These are phyloP conservation scores for Hippolais icterina DNA, from an alignment of 2,113 vertebrate species.

Conservation along the genomic window DNA sequence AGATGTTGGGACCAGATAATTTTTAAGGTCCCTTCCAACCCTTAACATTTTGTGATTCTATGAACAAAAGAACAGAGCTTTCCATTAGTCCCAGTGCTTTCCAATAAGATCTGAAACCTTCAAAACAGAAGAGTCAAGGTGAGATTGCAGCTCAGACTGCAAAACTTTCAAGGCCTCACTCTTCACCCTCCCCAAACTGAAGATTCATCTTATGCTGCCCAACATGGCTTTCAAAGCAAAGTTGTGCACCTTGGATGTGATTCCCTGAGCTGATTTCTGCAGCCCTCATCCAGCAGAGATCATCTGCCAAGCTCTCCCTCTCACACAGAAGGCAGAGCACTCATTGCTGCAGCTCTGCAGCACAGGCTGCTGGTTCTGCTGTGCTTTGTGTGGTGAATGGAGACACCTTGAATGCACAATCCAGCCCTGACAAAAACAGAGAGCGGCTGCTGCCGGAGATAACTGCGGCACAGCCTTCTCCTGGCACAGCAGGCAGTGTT, in stretches of 20 bases:
- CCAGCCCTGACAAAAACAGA: accelerated
- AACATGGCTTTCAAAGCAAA: not conserved
- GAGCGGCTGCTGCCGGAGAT: not conserved
- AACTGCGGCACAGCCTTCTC: not conserved
- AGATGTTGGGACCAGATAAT: not conserved
- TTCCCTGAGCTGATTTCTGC: not conserved
- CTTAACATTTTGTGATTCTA: not conserved
- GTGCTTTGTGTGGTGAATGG: not conserved
- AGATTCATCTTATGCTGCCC: not conserved
- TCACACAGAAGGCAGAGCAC: not conserved
- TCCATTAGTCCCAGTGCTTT: not conserved
- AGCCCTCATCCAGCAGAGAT: not conserved
- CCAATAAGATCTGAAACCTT: not conserved
- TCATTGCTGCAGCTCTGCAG: not conserved
- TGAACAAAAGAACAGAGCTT: not conserved
- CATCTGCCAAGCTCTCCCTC: not conserved
- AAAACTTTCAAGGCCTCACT: not conserved
- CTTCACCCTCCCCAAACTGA: not conserved
- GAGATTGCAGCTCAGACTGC: not conserved
- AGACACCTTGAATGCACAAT: not conserved
- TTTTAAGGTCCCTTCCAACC: not conserved
- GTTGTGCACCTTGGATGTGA: accelerated
- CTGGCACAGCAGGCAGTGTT: not conserved
- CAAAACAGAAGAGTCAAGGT: not conserved
- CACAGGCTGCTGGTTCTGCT: not conserved